Evolutionary conservation across 1,140 invertebrate species (phyloP).

Genomic region (Brachionus manjavacas): DNA sequence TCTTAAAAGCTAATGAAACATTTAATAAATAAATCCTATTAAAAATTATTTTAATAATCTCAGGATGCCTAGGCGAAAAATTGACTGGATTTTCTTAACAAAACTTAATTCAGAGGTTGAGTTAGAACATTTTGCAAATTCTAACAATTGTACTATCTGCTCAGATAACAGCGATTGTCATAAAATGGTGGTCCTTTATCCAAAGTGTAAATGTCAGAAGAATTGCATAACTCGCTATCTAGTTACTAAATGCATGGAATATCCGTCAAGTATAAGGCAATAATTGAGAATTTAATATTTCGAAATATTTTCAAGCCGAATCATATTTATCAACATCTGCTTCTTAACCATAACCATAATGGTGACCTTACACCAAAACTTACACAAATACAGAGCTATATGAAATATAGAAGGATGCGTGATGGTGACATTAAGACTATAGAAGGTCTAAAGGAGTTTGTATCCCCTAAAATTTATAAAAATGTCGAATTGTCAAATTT

Average conservation of each 20-base stretch:
- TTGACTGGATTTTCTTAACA: conserved; percentile 19
- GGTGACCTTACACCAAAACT: too few species aligned
- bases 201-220: conserved; percentile 3
- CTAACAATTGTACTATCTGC: conserved; percentile 19
- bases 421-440: neutral
- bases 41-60: neutral
- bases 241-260: conserved; percentile 2
- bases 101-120: conserved; percentile 19
- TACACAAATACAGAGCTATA: too few species aligned
- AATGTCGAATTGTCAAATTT: neutral
- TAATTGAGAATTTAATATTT: conserved; percentile 10
- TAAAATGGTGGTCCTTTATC: conserved; percentile 12
- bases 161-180: conserved; percentile 6
- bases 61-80: conserved; percentile 5
- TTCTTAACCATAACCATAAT: conserved; percentile 9
- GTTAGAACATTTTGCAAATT: neutral
- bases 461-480: too few species aligned
- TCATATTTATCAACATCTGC: neutral
- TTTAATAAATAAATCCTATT: neutral
- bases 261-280: neutral
- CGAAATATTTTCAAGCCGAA: neutral
- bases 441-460: neutral
- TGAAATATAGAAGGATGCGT: too few species aligned
- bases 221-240: conserved; percentile 2
- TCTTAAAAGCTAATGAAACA: too few species aligned